Evolutionary conservation across 2,797 vertebrate genomes (phyloP).

Genomic region (Manis crassicaudata): DNA sequence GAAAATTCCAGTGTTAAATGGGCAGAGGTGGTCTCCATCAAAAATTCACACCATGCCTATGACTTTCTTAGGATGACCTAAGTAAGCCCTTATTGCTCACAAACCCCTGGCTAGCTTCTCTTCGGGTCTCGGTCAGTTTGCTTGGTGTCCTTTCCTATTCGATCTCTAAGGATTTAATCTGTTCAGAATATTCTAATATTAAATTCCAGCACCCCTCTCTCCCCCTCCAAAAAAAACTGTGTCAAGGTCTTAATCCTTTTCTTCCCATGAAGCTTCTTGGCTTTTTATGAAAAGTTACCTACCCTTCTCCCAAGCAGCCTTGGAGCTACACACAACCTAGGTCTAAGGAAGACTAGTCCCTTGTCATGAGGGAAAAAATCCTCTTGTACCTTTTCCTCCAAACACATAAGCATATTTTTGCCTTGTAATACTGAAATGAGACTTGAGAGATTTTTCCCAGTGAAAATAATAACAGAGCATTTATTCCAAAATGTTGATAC

Average conservation of each 20-base stretch:
- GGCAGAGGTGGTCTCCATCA: neutral
- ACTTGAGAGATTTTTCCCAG: neutral
- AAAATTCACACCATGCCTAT: rapidly evolving
- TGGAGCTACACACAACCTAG: neutral
- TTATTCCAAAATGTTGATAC: neutral
- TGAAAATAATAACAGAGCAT: neutral
- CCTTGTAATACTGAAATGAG: neutral
- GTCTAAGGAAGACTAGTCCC: neutral
- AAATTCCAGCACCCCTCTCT: neutral
- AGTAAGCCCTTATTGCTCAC: neutral
- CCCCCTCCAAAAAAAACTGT: neutral
- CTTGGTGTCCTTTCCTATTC: neutral
- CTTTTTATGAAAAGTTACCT: neutral
- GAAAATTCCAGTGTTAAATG: neutral
- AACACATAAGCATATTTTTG: neutral
- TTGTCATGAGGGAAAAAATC: neutral
- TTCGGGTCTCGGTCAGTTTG: neutral
- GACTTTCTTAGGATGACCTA: neutral
- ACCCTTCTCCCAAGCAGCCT: neutral
- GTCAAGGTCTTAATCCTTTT: neutral
- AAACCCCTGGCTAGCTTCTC: neutral
- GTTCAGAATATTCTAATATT: neutral
- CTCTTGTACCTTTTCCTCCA: neutral
- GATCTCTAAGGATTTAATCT: neutral
- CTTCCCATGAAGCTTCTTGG: neutral